A percentile compares a stretch with the other conserved stretches of the same genome.
phyloP scores from a whole-genome alignment of 92 coral and sea anemone genomes.

The Micromussa lordhowensis region DNA sequence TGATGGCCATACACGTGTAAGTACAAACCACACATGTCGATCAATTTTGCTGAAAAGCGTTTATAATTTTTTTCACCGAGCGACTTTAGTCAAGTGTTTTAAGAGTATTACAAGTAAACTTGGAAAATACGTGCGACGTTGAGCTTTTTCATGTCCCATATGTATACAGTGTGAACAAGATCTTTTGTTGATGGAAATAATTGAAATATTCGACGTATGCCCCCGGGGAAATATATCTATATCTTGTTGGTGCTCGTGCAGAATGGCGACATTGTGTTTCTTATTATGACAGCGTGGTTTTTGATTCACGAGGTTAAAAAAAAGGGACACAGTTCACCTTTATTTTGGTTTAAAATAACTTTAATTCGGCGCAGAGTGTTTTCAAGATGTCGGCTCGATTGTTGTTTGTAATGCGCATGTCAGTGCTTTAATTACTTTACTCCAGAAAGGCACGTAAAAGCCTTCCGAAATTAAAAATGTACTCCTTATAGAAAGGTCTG shows the following conservation, averaged over 20 bases:
- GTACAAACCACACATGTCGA: constrained; percentile 41
- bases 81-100: neutral
- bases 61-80: constrained; percentile 28
- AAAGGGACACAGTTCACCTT: neutral
- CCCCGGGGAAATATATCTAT: constrained; percentile 38
- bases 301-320: neutral
- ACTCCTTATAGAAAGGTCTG: constrained; percentile 45
- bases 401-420: constrained; percentile 47
- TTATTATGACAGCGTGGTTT: neutral
- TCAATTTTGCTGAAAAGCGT: constrained; percentile 1
- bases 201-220: constrained; percentile 33
- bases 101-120: constrained; percentile 5
- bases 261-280: constrained; percentile 4
- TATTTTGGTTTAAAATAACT: neutral
- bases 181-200: constrained; percentile 32
- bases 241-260: neutral
- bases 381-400: constrained; percentile 41
- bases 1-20: constrained; percentile 71
- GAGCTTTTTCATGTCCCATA: neutral
- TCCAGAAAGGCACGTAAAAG: constrained; percentile 8
- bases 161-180: constrained; percentile 21
- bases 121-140: neutral
- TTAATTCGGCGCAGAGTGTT: constrained; percentile 6
- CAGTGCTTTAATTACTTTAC: constrained; percentile 42
- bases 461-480: constrained; percentile 63